A percentile compares a stretch with the other conserved stretches of the same genome.
These are phyloP conservation scores for Boulengeromyrus knoepffleri DNA, from an alignment of 2,113 vertebrate genomes.

Conservation along the genomic window DNA sequence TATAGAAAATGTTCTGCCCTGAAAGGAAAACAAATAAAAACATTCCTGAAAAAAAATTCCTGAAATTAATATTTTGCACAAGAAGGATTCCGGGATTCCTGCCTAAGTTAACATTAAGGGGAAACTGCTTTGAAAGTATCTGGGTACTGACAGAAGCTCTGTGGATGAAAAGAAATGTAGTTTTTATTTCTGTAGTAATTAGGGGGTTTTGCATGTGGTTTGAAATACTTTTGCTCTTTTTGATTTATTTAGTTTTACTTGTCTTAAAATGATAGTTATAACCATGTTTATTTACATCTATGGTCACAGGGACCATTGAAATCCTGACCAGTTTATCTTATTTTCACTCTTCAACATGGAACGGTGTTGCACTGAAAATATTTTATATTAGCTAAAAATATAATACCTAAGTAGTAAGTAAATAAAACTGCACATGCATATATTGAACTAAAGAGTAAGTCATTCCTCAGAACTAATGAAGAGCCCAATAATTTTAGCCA, in stretches of 20 bases:
- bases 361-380: background rate
- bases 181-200: background rate
- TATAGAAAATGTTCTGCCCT: background rate
- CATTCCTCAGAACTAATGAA: background rate
- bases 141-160: background rate
- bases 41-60: background rate
- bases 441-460: background rate
- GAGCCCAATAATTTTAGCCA: background rate
- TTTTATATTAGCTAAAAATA: background rate
- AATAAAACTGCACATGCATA: background rate
- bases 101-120: slow-evolving; percentile 1
- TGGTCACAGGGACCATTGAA: background rate
- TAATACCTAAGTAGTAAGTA: background rate
- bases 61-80: background rate
- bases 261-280: background rate
- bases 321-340: background rate
- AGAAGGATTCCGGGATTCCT: background rate
- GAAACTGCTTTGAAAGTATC: background rate
- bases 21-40: background rate
- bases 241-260: background rate
- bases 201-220: background rate
- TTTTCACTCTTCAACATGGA: background rate
- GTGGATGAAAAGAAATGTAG: background rate
- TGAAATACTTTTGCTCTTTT: background rate
- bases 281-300: background rate